Evolutionary conservation across 35 echinoderm and acorn worm species (phyloP).

Genomic region (Heliocidaris tuberculata): DNA sequence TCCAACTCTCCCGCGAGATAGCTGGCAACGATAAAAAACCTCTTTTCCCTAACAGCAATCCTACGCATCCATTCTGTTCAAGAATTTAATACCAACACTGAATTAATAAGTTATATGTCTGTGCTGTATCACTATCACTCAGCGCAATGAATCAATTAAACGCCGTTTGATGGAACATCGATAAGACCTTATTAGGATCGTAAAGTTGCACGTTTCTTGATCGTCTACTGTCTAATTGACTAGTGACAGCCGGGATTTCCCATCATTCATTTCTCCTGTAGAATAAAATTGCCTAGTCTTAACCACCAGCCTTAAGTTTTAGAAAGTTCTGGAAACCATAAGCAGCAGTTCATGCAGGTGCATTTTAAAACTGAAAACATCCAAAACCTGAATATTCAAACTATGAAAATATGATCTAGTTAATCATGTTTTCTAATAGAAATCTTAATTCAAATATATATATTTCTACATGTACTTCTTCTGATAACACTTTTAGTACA

Average conservation of each 20-base stretch:
- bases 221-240: not conserved
- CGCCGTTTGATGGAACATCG: slow-evolving; percentile 6
- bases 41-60: not conserved
- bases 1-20: not conserved
- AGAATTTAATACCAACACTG: slow-evolving; percentile 7
- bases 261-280: slow-evolving; percentile 31
- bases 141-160: not conserved
- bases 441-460: no score
- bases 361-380: no score
- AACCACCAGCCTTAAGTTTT: not conserved
- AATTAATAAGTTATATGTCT: slow-evolving; percentile 19
- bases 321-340: not conserved
- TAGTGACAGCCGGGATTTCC: slow-evolving; percentile 23
- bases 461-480: no score
- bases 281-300: not conserved
- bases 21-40: not conserved
- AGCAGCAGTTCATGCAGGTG: no score
- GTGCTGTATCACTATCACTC: not conserved
- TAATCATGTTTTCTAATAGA: no score
- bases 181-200: slow-evolving; percentile 3
- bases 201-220: slow-evolving; percentile 5
- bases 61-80: not conserved
- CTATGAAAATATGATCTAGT: no score
- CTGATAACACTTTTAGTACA: no score
- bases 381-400: no score